Base-by-base conservation (phyloP, 1,140 invertebrate genomes). In the Nasonia vitripennis region DNA sequence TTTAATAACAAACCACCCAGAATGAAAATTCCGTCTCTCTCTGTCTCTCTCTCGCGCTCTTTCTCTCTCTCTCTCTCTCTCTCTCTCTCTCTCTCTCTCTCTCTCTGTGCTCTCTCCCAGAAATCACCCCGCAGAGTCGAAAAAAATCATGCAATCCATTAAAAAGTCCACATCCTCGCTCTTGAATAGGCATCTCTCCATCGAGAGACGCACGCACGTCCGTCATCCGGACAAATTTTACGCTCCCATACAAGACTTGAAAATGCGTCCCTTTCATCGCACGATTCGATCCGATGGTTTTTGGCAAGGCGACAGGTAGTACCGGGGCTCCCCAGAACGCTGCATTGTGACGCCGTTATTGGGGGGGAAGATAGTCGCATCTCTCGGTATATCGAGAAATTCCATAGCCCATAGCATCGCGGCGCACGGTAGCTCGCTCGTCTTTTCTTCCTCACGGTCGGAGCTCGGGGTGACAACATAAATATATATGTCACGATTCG, bases 401-500 rank as follows among this genome's bases (percentile, higher is more conserved):
- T 88, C 55, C 6, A 20, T 62, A 20, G 14, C 48, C 1, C 9
- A 48, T 48, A 48, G 14, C 51, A 14, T 55, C 12, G 51, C 17
- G 17, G 51, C 17, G 20, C 20, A n/a, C 55, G n/a, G 55, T 62
- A n/a, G 55, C 20, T 51, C 48, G 20, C 20, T 62, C 55, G 17
- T 62, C 55, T 62, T 62, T 62, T 62, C 55, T 62, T 62, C 55
- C 6, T 62, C 17, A 20, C 55, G 55, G 55, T 62, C 20, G 55
- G 55, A 62, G 0, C 90, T 89, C 88, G 88, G 89, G 91, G 90
- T 93, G 92, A 92, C 91, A 92, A 93, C 92, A 93, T 93, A 93
- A 93, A 93, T 93, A 93, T 92, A 92, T 62, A 93, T 93, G 92
- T 93, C 91, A 93, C 91, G 92, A 91, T 93, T 89, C 89, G 89